These are phyloP conservation scores for Seira sanloemensis DNA, from an alignment of 2,888 invertebrate genomes.

Conservation along the genomic window DNA sequence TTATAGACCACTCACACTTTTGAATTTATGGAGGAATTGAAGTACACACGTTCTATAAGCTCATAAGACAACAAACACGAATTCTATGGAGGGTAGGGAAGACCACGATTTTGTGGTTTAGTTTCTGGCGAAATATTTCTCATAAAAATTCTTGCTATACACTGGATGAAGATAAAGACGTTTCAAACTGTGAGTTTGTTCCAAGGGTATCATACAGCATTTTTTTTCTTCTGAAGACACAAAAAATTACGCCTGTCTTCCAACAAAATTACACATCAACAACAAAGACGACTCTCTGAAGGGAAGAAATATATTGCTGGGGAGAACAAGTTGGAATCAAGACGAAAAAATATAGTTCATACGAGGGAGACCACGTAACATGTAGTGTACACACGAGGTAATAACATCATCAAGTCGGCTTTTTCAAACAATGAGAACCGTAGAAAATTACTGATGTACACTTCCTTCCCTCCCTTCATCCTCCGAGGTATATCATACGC, in stretches of 20 bases:
- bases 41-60: no score
- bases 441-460: constrained; percentile 71
- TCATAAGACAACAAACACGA: constrained; percentile 54
- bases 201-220: neutral
- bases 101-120: constrained; percentile 48
- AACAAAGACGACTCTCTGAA: neutral
- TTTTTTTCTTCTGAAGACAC: constrained; percentile 30
- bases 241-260: constrained; percentile 11
- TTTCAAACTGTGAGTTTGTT: constrained; percentile 44
- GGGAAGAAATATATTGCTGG: neutral
- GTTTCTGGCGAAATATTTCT: constrained; percentile 6
- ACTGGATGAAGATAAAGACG: constrained; percentile 59
- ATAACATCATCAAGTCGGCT: constrained; percentile 55
- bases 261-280: neutral
- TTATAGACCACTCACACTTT: constrained; percentile 16
- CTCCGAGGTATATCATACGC: neutral
- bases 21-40: constrained; percentile 29
- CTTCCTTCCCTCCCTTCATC: constrained; percentile 66
- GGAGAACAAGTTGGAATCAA: constrained; percentile 7
- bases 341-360: neutral
- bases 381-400: neutral
- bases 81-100: constrained; percentile 27
- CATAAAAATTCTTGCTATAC: constrained; percentile 21
- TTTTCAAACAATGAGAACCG: constrained; percentile 65
- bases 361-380: neutral